These are phyloP conservation scores for Acrocyrtus sp. DNA, from an alignment of 2,888 invertebrate species.

Conservation along the genomic window DNA sequence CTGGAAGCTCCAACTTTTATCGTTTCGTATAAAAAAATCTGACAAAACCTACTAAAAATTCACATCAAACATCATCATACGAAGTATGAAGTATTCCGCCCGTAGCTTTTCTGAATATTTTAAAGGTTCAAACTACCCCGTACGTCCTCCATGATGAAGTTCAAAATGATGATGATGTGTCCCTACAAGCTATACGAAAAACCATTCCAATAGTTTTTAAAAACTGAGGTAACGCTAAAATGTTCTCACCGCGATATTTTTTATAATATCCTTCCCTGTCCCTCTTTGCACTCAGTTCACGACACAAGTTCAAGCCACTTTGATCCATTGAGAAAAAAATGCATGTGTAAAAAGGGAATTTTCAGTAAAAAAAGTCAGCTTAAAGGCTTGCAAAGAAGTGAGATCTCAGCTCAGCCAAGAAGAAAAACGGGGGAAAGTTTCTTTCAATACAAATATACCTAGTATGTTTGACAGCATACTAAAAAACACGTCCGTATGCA, in stretches of 20 bases:
- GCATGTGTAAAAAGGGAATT: slow-evolving; percentile 28
- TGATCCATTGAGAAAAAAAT: slow-evolving; percentile 35
- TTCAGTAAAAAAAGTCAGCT: slow-evolving; percentile 44
- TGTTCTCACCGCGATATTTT: no score
- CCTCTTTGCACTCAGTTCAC: no score
- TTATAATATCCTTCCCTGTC: no score
- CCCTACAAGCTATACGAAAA: neutral
- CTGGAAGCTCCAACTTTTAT: slow-evolving; percentile 12
- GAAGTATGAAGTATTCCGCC: slow-evolving; percentile 16
- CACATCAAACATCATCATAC: slow-evolving; percentile 23
- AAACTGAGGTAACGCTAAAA: no score
- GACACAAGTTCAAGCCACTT: slow-evolving; percentile 35
- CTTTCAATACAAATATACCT: slow-evolving; percentile 9
- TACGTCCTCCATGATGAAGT: no score
- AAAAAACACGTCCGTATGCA: no score
- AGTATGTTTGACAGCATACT: slow-evolving; percentile 34
- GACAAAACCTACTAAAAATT: slow-evolving; percentile 35
- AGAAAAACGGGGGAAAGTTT: slow-evolving; percentile 45
- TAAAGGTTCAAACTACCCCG: neutral
- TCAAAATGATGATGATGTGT: no score
- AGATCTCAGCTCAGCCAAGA: slow-evolving; percentile 20
- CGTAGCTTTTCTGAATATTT: slow-evolving; percentile 19
- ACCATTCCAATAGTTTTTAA: no score
- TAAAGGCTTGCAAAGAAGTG: slow-evolving; percentile 41
- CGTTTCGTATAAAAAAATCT: slow-evolving; percentile 9